These are phyloP conservation scores for Pseudoatta argentina DNA, from an alignment of 1,140 invertebrate species.

Conservation along the genomic window DNA sequence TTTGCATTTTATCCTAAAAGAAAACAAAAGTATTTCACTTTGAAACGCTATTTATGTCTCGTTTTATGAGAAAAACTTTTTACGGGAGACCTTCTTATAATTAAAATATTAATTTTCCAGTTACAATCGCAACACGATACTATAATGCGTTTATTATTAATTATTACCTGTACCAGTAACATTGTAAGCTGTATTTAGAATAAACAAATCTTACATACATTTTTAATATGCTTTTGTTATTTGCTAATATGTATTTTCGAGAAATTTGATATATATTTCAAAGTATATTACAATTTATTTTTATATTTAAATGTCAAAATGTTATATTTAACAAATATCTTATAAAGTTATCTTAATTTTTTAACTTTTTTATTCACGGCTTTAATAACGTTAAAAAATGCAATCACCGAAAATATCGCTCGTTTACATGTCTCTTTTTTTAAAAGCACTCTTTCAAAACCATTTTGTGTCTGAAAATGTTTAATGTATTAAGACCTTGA, in stretches of 20 bases:
- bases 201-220: conserved; percentile 1
- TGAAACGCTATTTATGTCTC: neutral
- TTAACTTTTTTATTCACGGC: neutral
- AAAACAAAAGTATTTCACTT: conserved; percentile 11
- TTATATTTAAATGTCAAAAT: neutral
- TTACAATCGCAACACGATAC: neutral
- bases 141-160: neutral
- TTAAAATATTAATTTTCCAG: conserved; percentile 39
- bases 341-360: neutral
- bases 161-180: neutral
- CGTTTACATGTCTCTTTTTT: neutral
- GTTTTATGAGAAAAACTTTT: neutral
- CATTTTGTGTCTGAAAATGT: neutral
- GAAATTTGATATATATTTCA: neutral
- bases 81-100: neutral
- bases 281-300: neutral
- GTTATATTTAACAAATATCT: conserved; percentile 3
- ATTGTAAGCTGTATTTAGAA: neutral
- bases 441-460: neutral
- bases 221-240: neutral
- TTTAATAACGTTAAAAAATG: neutral
- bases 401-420: neutral
- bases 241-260: conserved; percentile 12
- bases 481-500: too few species aligned
- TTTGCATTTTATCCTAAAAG: conserved; percentile 19